A percentile compares a stretch with the other conserved stretches of the same genome.
Evolutionary conservation across 2,113 vertebrate genomes (phyloP).

Genomic region (Caloenas nicobarica): DNA sequence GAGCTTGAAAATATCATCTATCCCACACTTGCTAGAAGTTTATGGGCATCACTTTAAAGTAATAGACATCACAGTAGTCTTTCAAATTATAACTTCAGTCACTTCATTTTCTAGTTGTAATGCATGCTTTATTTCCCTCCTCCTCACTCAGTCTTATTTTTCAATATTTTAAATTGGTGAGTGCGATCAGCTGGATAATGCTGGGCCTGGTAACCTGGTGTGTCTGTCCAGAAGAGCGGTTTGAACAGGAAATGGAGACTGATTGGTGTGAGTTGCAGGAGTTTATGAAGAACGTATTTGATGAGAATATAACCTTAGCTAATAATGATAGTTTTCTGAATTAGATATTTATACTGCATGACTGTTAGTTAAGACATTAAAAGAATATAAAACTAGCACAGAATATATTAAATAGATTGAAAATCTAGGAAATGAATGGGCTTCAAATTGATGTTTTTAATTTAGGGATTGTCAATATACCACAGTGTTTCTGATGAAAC

Average conservation of each 20-base stretch:
- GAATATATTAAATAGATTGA: neutral
- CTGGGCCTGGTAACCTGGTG: neutral
- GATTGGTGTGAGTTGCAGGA: neutral
- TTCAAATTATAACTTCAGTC: neutral
- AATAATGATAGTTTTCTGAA: neutral
- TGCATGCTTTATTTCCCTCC: neutral
- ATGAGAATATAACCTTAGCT: neutral
- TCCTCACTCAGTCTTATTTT: neutral
- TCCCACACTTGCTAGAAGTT: neutral
- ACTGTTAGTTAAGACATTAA: neutral
- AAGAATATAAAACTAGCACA: neutral
- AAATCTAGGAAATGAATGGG: neutral
- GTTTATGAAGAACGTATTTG: neutral
- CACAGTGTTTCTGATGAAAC: neutral
- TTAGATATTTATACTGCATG: neutral
- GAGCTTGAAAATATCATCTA: slow-evolving; percentile 51
- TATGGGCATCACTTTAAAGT: neutral
- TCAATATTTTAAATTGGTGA: neutral
- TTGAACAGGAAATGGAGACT: neutral
- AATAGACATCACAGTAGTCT: neutral
- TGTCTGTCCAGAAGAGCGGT: neutral
- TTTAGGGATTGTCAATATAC: neutral
- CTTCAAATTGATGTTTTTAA: neutral
- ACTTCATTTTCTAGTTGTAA: neutral
- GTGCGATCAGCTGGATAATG: neutral